phyloP scores from a whole-genome alignment of 2,113 vertebrate genomes.

The Apaloderma vittatum region DNA sequence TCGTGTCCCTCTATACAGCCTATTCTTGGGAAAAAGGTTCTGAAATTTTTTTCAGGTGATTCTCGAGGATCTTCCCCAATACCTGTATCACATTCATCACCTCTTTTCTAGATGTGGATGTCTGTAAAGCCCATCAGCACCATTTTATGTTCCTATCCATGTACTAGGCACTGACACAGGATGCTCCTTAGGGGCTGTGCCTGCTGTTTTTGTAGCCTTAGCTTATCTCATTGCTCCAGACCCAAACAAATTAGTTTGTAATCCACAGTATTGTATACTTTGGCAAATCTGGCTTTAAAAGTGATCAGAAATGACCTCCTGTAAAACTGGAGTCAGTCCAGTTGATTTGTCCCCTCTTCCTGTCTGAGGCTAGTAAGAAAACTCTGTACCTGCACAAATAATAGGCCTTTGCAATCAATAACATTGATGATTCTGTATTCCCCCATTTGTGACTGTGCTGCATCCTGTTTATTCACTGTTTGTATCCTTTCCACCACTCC shows the following conservation, averaged over 20 bases:
- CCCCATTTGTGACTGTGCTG: background rate
- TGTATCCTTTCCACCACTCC: background rate
- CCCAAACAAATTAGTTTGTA: conserved; percentile 43
- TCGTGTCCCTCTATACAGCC: background rate
- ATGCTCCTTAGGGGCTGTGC: background rate
- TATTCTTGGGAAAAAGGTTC: background rate
- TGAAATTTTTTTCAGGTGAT: background rate
- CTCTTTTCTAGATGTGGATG: background rate
- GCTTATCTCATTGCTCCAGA: conserved; percentile 56
- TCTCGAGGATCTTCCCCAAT: background rate
- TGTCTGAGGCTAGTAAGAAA: background rate
- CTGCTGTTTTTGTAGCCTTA: background rate
- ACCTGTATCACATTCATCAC: background rate
- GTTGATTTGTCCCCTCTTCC: background rate
- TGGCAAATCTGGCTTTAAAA: conserved; percentile 30
- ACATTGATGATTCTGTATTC: background rate
- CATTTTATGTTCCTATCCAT: background rate
- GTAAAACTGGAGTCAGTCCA: background rate
- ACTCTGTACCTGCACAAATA: background rate
- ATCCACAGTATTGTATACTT: conserved; percentile 9
- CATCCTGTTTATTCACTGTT: background rate
- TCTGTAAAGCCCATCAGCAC: background rate
- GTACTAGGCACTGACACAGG: background rate
- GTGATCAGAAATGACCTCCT: conserved; percentile 2
- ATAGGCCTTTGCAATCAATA: background rate